phyloP scores from a whole-genome alignment of 2,113 vertebrate genomes.

The Labrus mixtus region DNA sequence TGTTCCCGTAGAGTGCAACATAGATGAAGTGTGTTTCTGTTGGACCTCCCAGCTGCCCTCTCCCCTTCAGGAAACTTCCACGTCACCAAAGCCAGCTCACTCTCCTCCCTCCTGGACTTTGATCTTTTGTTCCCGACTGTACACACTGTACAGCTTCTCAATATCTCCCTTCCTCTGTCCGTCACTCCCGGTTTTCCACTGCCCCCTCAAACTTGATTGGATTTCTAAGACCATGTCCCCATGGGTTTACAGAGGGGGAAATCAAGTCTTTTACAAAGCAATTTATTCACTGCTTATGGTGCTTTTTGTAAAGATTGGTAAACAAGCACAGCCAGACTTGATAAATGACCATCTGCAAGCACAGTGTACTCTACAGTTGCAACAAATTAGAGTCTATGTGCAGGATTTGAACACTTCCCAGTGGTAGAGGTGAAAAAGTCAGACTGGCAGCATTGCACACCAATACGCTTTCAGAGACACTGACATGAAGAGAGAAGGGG shows the following conservation, averaged over 20 bases:
- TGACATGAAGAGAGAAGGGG: no score
- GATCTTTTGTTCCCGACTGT: slow-evolving; percentile 41
- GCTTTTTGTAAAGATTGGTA: slow-evolving; percentile 18
- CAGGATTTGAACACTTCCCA: slow-evolving; percentile 23
- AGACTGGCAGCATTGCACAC: neutral
- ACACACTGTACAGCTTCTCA: slow-evolving; percentile 35
- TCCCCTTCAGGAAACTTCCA: slow-evolving; percentile 48
- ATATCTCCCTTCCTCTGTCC: slow-evolving; percentile 7
- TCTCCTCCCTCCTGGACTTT: slow-evolving; percentile 66
- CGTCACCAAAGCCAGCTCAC: slow-evolving; percentile 48
- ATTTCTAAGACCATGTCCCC: slow-evolving; percentile 37
- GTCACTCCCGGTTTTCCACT: slow-evolving; percentile 27
- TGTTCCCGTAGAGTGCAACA: slow-evolving; percentile 19
- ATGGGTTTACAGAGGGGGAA: neutral
- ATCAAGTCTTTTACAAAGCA: slow-evolving; percentile 27
- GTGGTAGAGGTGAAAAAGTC: slow-evolving; percentile 1
- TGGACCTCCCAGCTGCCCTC: slow-evolving; percentile 16
- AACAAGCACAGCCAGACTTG: slow-evolving; percentile 22
- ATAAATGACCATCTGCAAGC: slow-evolving; percentile 48
- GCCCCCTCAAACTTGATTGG: slow-evolving; percentile 34
- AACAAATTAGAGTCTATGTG: slow-evolving; percentile 20
- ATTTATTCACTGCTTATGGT: slow-evolving; percentile 25
- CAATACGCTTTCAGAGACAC: neutral
- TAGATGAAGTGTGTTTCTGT: slow-evolving; percentile 11
- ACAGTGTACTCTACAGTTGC: slow-evolving; percentile 14